These are phyloP conservation scores for Ochropacha duplaris DNA, from an alignment of 2,888 invertebrate species.

Conservation along the genomic window DNA sequence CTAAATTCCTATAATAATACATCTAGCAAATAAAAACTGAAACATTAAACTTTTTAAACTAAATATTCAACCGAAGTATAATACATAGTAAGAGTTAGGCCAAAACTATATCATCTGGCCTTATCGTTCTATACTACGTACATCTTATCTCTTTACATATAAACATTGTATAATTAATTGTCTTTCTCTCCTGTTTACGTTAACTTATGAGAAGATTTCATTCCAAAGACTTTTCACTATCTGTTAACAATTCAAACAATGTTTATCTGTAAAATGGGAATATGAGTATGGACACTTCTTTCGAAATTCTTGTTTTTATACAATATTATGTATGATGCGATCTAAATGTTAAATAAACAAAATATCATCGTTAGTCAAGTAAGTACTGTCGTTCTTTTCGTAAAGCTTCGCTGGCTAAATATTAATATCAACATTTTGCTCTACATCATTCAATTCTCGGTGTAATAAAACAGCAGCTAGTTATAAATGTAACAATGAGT, in stretches of 20 bases:
- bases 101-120: conserved; percentile 13
- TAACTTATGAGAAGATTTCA: background rate
- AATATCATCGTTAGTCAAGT: background rate
- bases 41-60: conserved; percentile 38
- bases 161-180: conserved; percentile 19
- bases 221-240: background rate
- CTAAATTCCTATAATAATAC: conserved; percentile 49
- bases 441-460: background rate
- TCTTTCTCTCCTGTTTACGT: background rate
- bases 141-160: conserved; percentile 14
- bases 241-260: background rate
- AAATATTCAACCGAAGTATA: conserved; percentile 4
- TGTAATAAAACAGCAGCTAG: background rate
- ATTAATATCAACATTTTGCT: background rate
- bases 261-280: background rate
- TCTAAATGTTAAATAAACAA: background rate
- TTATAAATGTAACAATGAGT: background rate
- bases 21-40: conserved; percentile 50
- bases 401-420: background rate
- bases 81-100: conserved; percentile 26
- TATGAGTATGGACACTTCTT: background rate
- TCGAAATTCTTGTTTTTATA: background rate
- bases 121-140: conserved; percentile 30
- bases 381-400: background rate
- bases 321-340: background rate